These are phyloP conservation scores for Pycnonotus jocosus DNA, from an alignment of 2,113 vertebrate species.

Conservation along the genomic window DNA sequence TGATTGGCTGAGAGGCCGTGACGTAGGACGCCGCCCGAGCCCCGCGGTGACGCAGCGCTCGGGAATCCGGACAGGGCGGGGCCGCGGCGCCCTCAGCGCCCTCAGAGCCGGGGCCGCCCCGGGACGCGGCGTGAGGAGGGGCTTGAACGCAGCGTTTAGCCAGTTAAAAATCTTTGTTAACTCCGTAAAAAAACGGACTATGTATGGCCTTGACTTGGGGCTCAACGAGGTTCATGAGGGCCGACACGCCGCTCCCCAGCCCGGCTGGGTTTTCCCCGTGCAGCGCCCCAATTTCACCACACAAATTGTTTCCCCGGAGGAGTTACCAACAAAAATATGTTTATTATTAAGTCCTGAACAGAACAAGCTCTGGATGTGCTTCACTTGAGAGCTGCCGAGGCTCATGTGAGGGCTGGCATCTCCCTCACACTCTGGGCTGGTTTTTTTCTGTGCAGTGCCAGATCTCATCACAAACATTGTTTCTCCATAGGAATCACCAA, in stretches of 20 bases:
- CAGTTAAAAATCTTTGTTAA: too few relatives aligned
- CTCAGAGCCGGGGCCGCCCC: too few relatives aligned
- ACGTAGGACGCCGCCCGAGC: background rate
- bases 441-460: accelerated
- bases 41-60: background rate
- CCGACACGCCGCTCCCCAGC: background rate
- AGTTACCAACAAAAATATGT: background rate
- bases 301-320: background rate
- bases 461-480: too few relatives aligned
- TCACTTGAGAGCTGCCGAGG: accelerated
- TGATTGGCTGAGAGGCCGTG: background rate
- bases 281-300: background rate
- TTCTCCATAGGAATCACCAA: background rate
- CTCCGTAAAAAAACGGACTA: accelerated
- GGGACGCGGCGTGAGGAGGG: too few relatives aligned
- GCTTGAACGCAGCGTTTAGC: too few relatives aligned
- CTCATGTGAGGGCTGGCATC: background rate
- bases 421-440: background rate
- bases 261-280: background rate
- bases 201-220: accelerated
- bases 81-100: background rate
- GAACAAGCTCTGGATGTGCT: background rate
- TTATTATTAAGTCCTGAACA: background rate
- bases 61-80: background rate
- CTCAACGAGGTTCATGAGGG: too few relatives aligned